Evolutionary conservation across 2,888 invertebrate genomes (phyloP).

Genomic region (Serrognathus titanus): DNA sequence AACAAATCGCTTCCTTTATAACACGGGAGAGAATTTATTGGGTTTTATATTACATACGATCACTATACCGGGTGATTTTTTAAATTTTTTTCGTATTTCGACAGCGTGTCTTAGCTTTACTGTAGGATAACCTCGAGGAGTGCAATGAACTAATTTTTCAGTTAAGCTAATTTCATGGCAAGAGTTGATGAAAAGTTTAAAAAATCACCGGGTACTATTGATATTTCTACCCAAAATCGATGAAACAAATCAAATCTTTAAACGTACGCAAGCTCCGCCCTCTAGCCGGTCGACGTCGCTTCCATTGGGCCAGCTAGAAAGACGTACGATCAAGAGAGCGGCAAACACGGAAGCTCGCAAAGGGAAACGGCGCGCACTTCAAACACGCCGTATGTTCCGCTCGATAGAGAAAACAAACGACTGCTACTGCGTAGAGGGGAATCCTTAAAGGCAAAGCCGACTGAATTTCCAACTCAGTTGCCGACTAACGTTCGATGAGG

Average conservation of each 20-base stretch:
- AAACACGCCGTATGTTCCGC: not conserved
- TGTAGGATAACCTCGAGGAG: no score
- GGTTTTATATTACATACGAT: no score
- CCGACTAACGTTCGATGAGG: slow-evolving; percentile 2
- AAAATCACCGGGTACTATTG: no score
- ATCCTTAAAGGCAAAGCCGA: slow-evolving; percentile 11
- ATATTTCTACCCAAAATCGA: slow-evolving; percentile 14
- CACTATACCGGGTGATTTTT: no score
- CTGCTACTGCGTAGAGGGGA: slow-evolving; percentile 7
- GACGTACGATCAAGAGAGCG: slow-evolving; percentile 8
- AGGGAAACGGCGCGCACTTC: not conserved
- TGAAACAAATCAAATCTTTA: slow-evolving; percentile 19
- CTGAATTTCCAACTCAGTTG: slow-evolving; percentile 5
- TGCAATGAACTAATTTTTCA: no score
- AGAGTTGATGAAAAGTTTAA: no score
- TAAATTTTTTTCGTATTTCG: no score
- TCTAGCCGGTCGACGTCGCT: slow-evolving; percentile 11
- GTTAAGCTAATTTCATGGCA: no score
- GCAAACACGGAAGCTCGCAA: slow-evolving; percentile 5
- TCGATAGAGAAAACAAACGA: not conserved
- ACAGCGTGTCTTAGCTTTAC: no score
- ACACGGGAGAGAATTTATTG: no score
- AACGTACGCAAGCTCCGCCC: slow-evolving; percentile 19
- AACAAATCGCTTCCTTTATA: no score
- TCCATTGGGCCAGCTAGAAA: slow-evolving; percentile 14